phyloP scores from a whole-genome alignment of 2,113 vertebrate species.

The Gobio gobio region DNA sequence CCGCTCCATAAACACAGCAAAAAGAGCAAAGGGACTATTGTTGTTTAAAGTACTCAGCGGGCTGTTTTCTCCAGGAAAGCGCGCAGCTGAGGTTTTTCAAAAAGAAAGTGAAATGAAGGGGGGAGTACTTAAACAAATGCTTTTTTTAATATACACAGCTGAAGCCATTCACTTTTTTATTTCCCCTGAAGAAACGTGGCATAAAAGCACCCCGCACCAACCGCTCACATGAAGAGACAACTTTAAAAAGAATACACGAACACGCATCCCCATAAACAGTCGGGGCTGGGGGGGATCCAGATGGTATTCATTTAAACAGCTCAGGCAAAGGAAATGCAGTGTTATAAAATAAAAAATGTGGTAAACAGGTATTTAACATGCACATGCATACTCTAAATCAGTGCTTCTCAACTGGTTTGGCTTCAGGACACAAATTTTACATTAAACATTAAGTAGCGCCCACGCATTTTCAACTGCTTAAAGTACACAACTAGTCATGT shows the following conservation, averaged over 20 bases:
- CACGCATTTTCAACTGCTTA: background rate
- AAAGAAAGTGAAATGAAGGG: slow-evolving; percentile 27
- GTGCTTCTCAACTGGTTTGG: background rate
- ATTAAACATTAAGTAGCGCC: background rate
- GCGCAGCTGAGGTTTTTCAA: slow-evolving; percentile 53
- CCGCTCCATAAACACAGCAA: slow-evolving; percentile 18
- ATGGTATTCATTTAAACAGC: slow-evolving; percentile 22
- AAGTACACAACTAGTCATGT: background rate
- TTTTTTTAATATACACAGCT: slow-evolving; percentile 58
- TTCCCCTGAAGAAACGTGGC: slow-evolving; percentile 58
- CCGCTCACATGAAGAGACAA: slow-evolving; percentile 46
- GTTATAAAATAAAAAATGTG: slow-evolving; percentile 18
- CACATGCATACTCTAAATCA: background rate
- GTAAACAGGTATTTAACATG: background rate
- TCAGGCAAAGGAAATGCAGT: background rate
- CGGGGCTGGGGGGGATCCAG: slow-evolving; percentile 19
- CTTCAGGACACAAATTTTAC: background rate
- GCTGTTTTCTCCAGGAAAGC: slow-evolving; percentile 50
- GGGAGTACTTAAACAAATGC: slow-evolving; percentile 34
- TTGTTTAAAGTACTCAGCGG: slow-evolving; percentile 61
- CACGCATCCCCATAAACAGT: slow-evolving; percentile 22
- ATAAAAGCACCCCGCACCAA: slow-evolving; percentile 54
- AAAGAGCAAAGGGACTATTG: slow-evolving; percentile 72
- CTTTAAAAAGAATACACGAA: slow-evolving; percentile 44
- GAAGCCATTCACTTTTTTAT: slow-evolving; percentile 54